Evolutionary conservation across 1,140 invertebrate genomes (phyloP), one percentile per base, ranked within the genome.

Genomic region (Tribolium castaneum): DNA sequence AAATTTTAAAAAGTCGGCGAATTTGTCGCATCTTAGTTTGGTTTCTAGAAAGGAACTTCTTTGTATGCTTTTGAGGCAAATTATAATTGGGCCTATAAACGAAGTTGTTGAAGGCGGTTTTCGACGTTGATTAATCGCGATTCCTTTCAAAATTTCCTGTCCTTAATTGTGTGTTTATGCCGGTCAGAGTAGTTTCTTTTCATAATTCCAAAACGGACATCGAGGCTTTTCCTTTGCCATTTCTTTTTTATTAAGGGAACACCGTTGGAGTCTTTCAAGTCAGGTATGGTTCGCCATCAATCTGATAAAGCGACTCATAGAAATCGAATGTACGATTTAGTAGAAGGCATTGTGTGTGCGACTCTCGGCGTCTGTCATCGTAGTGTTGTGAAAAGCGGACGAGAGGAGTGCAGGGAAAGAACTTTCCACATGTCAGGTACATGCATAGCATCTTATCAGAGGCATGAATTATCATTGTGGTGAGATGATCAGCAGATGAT

Each of bases 231-330:
- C 59, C 59, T n/a, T 35, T 35, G 59, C 25, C 10, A 35, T 59
- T 25, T 7, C 54, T 45, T 66, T 66, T 66, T 66, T 66, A 34
- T 66, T n/a, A 12, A 12, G 39, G 39, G 30, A 66, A 66, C 59
- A 66, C 25, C 59, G 25, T 12, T 12, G 2, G 30, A 35, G 25
- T 30, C 59, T 66, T 66, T 66, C 59, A 66, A 39, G 59, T 66
- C 59, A 66, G 59, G 59, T 66, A 66, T 35, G 59, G 30, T 66
- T 66, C 30, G 59, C 59, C 59, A 66, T 66, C 76, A 77, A 77
- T 70, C 76, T 77, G 76, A 77, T 77, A 77, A 77, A 77, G 77
- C 71, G 77, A 78, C 73, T 78, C 71, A 78, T 78, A 78, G 77
- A 78, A 78, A 78, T 78, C 77, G 77, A 73, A 78, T 78, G 77